Conservation (phyloP, 2,888 invertebrate genomes). For the Tetragonula carbonaria region DNA sequence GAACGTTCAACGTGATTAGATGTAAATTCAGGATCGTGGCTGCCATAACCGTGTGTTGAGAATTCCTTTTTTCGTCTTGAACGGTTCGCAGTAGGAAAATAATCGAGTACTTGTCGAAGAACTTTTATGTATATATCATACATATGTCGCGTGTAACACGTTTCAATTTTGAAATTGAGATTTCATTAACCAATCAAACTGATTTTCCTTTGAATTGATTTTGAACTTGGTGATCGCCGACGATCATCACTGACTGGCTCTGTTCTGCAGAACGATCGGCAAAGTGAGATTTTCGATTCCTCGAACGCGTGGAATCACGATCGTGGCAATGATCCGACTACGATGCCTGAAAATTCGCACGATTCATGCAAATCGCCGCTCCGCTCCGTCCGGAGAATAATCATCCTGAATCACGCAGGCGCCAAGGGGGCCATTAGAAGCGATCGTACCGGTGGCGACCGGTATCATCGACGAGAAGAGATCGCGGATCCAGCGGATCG, state of each 20-base stretch:
- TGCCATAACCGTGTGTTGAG: no score
- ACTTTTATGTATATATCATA: no score
- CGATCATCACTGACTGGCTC: no score
- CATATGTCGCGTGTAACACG: no score
- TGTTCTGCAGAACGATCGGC: neutral
- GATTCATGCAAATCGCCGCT: conserved; percentile 3
- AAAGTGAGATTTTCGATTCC: neutral
- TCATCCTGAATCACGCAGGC: conserved; percentile 26
- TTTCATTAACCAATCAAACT: neutral
- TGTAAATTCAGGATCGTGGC: neutral
- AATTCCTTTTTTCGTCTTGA: no score
- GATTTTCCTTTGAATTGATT: no score
- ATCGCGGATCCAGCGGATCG: neutral
- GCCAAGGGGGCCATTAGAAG: conserved; percentile 11
- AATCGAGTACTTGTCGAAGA: no score
- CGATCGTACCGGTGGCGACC: conserved; percentile 1
- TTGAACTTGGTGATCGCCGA: no score
- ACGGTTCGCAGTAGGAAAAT: no score
- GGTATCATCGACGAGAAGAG: neutral
- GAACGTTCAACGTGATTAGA: neutral
- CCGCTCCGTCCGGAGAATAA: neutral
- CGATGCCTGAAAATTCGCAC: conserved; percentile 14
- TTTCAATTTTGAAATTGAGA: no score
- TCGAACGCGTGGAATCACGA: neutral
- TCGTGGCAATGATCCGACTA: neutral